Base-by-base conservation (phyloP, 2,113 vertebrate genomes). In the Mugil cephalus region DNA sequence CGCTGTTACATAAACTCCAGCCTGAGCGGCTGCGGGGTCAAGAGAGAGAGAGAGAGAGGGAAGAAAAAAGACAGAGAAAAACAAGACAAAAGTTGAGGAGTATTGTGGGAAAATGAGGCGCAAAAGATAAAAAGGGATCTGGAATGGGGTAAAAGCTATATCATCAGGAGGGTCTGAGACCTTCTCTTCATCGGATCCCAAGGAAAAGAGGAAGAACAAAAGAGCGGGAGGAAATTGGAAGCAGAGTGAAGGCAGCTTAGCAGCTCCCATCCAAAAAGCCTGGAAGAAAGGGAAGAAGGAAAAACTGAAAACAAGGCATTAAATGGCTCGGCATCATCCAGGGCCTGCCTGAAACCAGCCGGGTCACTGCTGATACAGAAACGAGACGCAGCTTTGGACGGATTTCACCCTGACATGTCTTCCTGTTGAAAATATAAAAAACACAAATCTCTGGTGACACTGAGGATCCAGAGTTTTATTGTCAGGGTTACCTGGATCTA, bases 161-260 rank as follows among this genome's bases (percentile, higher is more conserved):
- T 86, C 78, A 79, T 77, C 58, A 45, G 63, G 55, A 85, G 70
- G 8, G 53, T 77, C 60, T 65, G 77, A 80, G 83, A 83, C 76
- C 62, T 76, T 70, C 53, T 85, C 85, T 80, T 82, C 80, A 71
- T 81, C 84, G 73, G 67, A 82, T 84, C 66, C 54, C 10, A n/a
- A 52, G 53, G 51, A 84, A 68, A 79, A 70, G 69, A 83, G 79
- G 77, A 85, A 86, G 77, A 86, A 85, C 77, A 84, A 81, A 86
- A 86, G 80, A 83, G 73, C 65, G 45, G 65, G 74, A 81, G 87
- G 88, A 91, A 90, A 91, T 91, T 89, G 83, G 87, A 89, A 89
- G 82, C 83, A 88, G 83, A 83, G 78, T 62, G 62, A 79, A 77
- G 69, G 76, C 74, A 79, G 86, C 83, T 89, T 85, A 83, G 83